Evolutionary conservation across 23 tunicate genomes (phyloP), one percentile per base, ranked within the genome.

Genomic region (Pegea sp.): DNA sequence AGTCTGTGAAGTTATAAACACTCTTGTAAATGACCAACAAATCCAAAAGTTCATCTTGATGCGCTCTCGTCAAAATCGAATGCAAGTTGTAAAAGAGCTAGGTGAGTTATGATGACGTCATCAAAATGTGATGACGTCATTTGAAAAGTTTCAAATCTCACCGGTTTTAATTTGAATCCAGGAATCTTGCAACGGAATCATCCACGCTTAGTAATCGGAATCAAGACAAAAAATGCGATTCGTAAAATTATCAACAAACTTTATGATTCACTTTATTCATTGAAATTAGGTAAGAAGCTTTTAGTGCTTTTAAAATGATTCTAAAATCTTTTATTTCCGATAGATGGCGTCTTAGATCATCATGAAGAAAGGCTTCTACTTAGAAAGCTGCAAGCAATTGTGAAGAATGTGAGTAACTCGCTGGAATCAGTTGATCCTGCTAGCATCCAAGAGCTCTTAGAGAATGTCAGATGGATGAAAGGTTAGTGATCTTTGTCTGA

Each of bases 181-280:
- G 46, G 11, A 16, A 8, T 8, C 11, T 16, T 38, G 46, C 46
- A 38, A 8, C 46, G 46, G 16, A 38, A 81, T 28, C 69, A 81
- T 49, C 75, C 80, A 25, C 76, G 93, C 13, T 68, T 81, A 0
- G 75, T 71, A 6, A 72, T 81, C 55, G 72, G 93, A 26, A 76
- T 81, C 21, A 81, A 81, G 31, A 81, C 93, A 1, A 60, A 60
- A 54, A 81, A 67, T 33, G 93, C 81, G 0, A 70, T 81, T 48
- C 59, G 81, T 27, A 60, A 69, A 29, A 60, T 81, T 48, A 65
- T 81, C 42, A 81, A 72, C 56, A 38, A 38, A 16, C 46, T 38
- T 16, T 8, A 11, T 8, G 46, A 38, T 8, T 16, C 16, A 16
- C 11, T 38, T 8, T 16, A 38, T 11, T 8, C 11, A 8, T 38